Conservation (phyloP, 2,888 invertebrate species). For the Cecidostiba fungosa region DNA sequence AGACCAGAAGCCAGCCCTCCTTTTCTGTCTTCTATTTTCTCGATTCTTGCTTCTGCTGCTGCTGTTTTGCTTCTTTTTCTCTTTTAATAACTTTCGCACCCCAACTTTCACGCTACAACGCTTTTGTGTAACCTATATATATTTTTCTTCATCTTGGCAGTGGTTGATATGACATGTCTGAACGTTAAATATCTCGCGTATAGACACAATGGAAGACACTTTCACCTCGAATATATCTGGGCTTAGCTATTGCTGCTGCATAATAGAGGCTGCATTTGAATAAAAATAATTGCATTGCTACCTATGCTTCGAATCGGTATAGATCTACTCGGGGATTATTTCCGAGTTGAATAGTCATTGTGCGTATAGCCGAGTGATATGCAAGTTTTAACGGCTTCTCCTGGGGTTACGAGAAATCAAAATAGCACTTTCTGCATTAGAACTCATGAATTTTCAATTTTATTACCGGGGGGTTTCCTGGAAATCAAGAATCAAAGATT, state of each 20-base stretch:
- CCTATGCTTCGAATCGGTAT: background rate
- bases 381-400: background rate
- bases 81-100: background rate
- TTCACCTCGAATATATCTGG: background rate
- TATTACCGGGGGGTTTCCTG: background rate
- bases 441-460: background rate
- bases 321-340: background rate
- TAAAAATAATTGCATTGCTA: background rate
- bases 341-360: background rate
- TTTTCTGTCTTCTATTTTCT: constrained; percentile 10
- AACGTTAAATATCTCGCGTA: background rate
- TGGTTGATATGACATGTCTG: constrained; percentile 1
- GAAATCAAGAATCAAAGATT: background rate
- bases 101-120: constrained; percentile 23
- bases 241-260: background rate
- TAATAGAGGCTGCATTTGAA: background rate
- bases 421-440: background rate
- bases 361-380: background rate
- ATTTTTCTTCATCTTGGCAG: background rate
- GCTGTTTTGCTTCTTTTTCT: constrained; percentile 14
- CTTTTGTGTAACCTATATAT: background rate
- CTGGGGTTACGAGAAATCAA: background rate
- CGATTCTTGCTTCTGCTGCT: background rate
- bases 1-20: background rate
- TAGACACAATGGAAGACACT: background rate